These are phyloP conservation scores for Auanema freiburgensis DNA, from an alignment of 2,888 invertebrate species.

Conservation along the genomic window DNA sequence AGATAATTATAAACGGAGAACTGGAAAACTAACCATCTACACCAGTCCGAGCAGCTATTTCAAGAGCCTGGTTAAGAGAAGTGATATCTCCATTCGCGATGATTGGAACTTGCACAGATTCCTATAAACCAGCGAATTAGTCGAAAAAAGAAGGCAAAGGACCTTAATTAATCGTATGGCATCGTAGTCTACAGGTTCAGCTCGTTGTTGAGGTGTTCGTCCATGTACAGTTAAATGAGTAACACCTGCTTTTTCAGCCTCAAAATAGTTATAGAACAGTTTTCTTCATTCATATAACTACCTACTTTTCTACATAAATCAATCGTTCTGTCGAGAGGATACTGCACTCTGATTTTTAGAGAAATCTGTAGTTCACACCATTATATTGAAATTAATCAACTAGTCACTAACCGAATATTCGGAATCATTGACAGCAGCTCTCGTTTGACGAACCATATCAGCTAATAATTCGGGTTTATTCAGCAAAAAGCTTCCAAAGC, in stretches of 20 bases:
- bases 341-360: constrained; percentile 83
- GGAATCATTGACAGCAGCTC: constrained; percentile 73
- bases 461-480: constrained; percentile 78
- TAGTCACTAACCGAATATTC: constrained; percentile 73
- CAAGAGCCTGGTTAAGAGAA: constrained; percentile 75
- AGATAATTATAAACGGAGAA: not conserved
- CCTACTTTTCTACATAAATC: constrained; percentile 69
- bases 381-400: not conserved
- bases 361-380: constrained; percentile 70
- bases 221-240: constrained; percentile 87
- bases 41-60: constrained; percentile 74
- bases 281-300: not conserved
- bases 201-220: constrained; percentile 78
- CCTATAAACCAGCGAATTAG: constrained; percentile 64
- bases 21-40: constrained; percentile 70
- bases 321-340: constrained; percentile 76
- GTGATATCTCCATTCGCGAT: constrained; percentile 90
- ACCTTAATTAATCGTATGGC: constrained; percentile 75
- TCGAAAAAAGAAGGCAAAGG: not conserved
- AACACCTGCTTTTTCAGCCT: constrained; percentile 49
- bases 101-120: constrained; percentile 73
- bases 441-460: constrained; percentile 79
- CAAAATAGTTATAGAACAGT: not conserved
- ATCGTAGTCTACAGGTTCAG: constrained; percentile 74
- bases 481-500: constrained; percentile 47